These are phyloP conservation scores for Drosophila arawakana DNA, from an alignment of 1,140 invertebrate genomes.

Conservation along the genomic window DNA sequence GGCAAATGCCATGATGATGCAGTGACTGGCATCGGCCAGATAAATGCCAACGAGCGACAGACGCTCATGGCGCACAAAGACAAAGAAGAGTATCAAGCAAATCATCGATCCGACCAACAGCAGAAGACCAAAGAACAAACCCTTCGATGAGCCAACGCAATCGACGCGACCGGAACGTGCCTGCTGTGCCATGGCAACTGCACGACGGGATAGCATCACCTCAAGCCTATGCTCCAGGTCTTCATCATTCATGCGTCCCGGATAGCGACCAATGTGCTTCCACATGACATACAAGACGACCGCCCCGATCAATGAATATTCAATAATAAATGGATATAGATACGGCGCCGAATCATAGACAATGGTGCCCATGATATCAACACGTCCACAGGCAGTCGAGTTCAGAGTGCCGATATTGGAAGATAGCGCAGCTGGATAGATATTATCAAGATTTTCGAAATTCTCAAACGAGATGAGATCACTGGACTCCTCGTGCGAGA, in stretches of 20 bases:
- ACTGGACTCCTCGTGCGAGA: conserved; percentile 85
- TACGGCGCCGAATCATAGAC: conserved; percentile 96
- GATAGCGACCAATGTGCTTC: conserved; percentile 96
- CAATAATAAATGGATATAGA: conserved; percentile 98
- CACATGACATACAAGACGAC: conserved; percentile 99
- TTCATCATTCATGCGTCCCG: conserved; percentile 91
- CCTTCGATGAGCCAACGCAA: conserved; percentile 96
- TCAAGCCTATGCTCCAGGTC: conserved; percentile 93
- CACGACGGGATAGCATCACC: conserved; percentile 92
- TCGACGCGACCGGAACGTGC: conserved; percentile 93
- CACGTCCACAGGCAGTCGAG: conserved; percentile 88
- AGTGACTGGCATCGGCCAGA: conserved; percentile 95
- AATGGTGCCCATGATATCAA: conserved; percentile 96
- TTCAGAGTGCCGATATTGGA: conserved; percentile 86
- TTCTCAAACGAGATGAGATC: conserved; percentile 84
- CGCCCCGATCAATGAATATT: conserved; percentile 98
- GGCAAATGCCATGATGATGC: conserved; percentile 93
- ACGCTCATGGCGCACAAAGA: conserved; percentile 93
- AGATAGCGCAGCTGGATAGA: conserved; percentile 87
- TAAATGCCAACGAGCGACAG: conserved; percentile 94
- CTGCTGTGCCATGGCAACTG: conserved; percentile 92
- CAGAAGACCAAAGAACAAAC: conserved; percentile 96
- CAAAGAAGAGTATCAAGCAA: conserved; percentile 97
- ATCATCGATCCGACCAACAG: conserved; percentile 95
- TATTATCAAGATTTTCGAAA: conserved; percentile 86